These are phyloP conservation scores for Regulus satrapa DNA, from an alignment of 2,113 vertebrate species.

Conservation along the genomic window DNA sequence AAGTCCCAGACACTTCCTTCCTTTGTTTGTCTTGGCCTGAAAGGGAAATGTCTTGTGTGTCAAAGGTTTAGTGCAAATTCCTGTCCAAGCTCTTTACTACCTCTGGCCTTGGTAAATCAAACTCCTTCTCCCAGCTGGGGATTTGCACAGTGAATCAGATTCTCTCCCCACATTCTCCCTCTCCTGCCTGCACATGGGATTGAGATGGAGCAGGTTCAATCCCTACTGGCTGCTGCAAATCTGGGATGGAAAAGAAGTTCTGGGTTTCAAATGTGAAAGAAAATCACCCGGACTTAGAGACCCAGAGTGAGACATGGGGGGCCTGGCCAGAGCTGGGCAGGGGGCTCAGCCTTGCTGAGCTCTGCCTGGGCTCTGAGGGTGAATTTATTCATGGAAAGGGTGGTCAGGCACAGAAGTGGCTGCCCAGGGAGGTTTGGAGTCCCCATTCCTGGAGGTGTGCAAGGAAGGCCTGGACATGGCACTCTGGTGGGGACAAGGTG, in stretches of 20 bases:
- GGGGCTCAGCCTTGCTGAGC: background rate
- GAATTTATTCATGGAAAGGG: background rate
- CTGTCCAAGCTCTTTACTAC: constrained; percentile 7
- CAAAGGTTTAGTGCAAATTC: constrained; percentile 41
- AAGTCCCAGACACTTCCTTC: constrained; percentile 66
- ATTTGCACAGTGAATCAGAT: background rate
- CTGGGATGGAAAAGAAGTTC: background rate
- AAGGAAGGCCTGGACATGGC: rapidly evolving
- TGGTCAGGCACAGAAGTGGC: rapidly evolving
- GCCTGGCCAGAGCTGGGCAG: background rate
- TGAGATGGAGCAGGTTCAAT: background rate
- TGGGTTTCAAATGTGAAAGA: background rate
- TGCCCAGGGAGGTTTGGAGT: background rate
- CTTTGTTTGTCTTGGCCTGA: constrained; percentile 63
- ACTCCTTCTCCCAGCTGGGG: background rate
- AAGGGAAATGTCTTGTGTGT: constrained; percentile 64
- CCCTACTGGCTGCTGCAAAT: background rate
- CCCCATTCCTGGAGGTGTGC: background rate
- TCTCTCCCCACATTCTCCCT: background rate
- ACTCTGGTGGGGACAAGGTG: background rate
- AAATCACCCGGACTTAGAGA: background rate
- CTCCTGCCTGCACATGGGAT: background rate
- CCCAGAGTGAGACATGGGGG: rapidly evolving
- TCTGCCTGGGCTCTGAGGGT: background rate
- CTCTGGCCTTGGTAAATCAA: constrained; percentile 3